These are phyloP conservation scores for Oncopodura yosiiana DNA, from an alignment of 1,140 invertebrate genomes.

Conservation along the genomic window DNA sequence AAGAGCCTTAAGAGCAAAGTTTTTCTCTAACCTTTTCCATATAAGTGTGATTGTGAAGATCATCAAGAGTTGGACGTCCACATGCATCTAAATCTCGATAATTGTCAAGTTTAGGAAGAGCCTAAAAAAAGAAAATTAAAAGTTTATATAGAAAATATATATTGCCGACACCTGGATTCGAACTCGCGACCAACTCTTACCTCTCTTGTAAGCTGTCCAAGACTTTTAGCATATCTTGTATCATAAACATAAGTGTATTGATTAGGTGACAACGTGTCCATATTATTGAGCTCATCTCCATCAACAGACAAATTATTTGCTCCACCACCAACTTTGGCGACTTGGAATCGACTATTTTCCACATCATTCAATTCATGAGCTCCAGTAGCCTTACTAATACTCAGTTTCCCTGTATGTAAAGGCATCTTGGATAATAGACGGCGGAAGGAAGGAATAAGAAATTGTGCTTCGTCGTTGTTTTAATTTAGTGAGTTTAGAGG, in stretches of 20 bases:
- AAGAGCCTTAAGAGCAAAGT: too few species aligned
- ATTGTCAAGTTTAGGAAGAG: conserved; percentile 48
- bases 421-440: conserved; percentile 10
- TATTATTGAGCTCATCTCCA: neutral
- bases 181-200: too few species aligned
- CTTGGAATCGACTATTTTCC: conserved; percentile 39
- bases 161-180: too few species aligned
- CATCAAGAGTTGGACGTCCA: conserved; percentile 48
- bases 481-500: too few species aligned
- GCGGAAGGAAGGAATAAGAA: neutral
- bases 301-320: conserved; percentile 15
- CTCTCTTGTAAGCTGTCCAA: conserved; percentile 48
- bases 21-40: conserved; percentile 39
- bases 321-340: conserved; percentile 39
- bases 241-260: conserved; percentile 40
- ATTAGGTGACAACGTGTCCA: conserved; percentile 16
- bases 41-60: conserved; percentile 45
- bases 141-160: too few species aligned
- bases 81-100: conserved; percentile 48
- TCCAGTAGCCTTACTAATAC: conserved; percentile 25
- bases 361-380: conserved; percentile 34
- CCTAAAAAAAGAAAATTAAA: too few species aligned
- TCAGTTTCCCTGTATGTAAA: conserved; percentile 27
- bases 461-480: too few species aligned
- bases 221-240: conserved; percentile 44